Percentiles rank a stretch among this genome's conserved stretches.
These are phyloP conservation scores for Euplagia quadripunctaria DNA, from an alignment of 2,888 invertebrate species.

Conservation along the genomic window DNA sequence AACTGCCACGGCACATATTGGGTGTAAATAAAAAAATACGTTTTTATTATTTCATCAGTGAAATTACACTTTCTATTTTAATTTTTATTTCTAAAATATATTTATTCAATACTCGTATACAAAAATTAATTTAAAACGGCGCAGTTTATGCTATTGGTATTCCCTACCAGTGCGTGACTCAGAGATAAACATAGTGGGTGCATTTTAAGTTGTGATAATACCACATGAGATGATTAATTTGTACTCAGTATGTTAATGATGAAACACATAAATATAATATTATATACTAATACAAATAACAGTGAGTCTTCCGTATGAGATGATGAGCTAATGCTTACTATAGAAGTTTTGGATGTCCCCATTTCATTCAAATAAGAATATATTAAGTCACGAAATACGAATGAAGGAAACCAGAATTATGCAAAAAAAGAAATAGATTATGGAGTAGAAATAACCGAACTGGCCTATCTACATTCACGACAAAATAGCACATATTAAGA, in stretches of 20 bases:
- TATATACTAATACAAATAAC: not conserved
- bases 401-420: no score
- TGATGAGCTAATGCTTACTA: not conserved
- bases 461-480: no score
- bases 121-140: not conserved
- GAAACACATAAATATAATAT: slow-evolving; percentile 1
- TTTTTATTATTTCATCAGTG: not conserved
- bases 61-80: not conserved
- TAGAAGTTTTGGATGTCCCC: not conserved
- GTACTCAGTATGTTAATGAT: not conserved
- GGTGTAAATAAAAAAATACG: no score
- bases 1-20: not conserved
- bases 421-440: no score
- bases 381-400: not conserved
- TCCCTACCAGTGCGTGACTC: not conserved
- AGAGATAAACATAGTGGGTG: not conserved
- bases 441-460: no score
- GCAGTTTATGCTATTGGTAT: not conserved
- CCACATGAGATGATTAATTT: not conserved
- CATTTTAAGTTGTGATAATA: not conserved
- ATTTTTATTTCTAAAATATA: no score
- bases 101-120: no score
- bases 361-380: not conserved
- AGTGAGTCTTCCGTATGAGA: not conserved
- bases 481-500: no score